phyloP scores from a whole-genome alignment of 2,888 invertebrate genomes.

The Melieria picta region DNA sequence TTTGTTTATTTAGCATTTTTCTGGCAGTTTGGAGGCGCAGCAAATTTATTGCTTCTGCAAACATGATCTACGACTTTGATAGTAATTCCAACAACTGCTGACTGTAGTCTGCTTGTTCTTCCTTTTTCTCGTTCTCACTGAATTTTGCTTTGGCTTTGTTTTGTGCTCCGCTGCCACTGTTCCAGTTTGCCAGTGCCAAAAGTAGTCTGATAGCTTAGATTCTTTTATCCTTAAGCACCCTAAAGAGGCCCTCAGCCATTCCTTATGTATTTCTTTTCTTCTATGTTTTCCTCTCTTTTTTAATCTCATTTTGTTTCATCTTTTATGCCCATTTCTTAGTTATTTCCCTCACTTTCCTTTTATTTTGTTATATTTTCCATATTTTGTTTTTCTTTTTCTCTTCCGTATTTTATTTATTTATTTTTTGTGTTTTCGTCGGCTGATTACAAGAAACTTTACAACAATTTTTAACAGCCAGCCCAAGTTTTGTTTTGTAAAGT shows the following conservation, averaged over 20 bases:
- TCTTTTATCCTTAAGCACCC: no score
- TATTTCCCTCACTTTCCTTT: no score
- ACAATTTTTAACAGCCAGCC: no score
- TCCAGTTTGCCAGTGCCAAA: background rate
- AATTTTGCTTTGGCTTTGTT: background rate
- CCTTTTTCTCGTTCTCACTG: background rate
- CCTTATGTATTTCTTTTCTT: no score
- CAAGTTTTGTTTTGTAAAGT: no score
- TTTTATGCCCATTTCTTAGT: no score
- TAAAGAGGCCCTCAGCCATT: no score
- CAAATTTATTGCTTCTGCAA: conserved; percentile 62
- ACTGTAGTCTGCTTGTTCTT: background rate
- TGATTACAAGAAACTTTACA: background rate
- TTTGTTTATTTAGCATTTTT: background rate
- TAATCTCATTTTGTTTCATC: no score
- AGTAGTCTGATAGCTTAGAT: no score
- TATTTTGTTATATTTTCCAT: background rate
- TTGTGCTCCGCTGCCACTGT: background rate
- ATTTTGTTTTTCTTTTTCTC: background rate
- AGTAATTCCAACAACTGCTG: conserved; percentile 47
- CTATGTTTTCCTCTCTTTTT: no score
- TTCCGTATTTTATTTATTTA: background rate
- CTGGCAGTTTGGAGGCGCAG: conserved; percentile 32
- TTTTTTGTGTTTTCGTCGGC: background rate
- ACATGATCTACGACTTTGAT: conserved; percentile 62